Percentiles rank a stretch among this genome's conserved stretches.
phyloP scores from a whole-genome alignment of 2,888 invertebrate genomes.

The Aproaerema taeniolella region DNA sequence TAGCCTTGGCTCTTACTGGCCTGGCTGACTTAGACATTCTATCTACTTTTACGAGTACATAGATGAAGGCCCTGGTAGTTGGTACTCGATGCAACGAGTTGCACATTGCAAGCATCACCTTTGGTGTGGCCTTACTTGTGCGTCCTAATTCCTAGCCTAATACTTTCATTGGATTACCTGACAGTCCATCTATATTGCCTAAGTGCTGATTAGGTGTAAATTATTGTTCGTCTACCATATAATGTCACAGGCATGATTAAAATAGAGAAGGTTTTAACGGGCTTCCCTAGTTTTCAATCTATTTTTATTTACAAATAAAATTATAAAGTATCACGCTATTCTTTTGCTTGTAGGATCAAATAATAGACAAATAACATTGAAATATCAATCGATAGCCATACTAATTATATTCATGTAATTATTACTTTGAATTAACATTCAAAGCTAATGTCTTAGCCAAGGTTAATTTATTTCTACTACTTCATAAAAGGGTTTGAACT shows the following conservation, averaged over 20 bases:
- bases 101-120: conserved; percentile 37
- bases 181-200: conserved; percentile 9
- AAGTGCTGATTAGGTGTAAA: neutral
- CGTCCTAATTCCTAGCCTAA: conserved; percentile 47
- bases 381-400: conserved; percentile 7
- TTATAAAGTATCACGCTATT: too few species aligned
- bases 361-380: conserved; percentile 6
- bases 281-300: too few species aligned
- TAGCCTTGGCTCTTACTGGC: conserved; percentile 77
- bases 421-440: conserved; percentile 41
- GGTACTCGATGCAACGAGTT: conserved; percentile 54
- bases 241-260: too few species aligned
- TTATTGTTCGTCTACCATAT: too few species aligned
- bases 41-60: conserved; percentile 76
- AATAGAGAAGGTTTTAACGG: too few species aligned
- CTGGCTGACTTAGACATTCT: conserved; percentile 78
- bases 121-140: conserved; percentile 33
- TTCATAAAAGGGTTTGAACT: too few species aligned
- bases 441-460: conserved; percentile 34
- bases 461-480: conserved; percentile 19
- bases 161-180: conserved; percentile 49
- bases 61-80: conserved; percentile 63
- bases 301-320: too few species aligned
- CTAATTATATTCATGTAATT: too few species aligned
- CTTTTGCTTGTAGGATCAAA: too few species aligned